A percentile compares a stretch with the other conserved stretches of the same genome.
Conservation (phyloP, 2,797 vertebrate genomes). For the Perodicticus potto region DNA sequence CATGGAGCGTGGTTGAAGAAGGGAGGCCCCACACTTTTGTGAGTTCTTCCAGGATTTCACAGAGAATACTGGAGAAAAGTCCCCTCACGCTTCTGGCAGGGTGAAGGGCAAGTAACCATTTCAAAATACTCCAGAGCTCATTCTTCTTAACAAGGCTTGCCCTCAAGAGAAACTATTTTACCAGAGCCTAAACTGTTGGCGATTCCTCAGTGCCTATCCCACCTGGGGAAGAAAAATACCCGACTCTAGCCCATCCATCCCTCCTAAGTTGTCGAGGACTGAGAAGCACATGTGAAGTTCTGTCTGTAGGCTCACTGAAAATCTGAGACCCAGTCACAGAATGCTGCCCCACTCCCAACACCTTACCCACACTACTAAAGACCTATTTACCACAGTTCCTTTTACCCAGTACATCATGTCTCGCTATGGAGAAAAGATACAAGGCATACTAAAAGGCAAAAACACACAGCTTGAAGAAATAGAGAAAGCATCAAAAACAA, state of each 20-base stretch:
- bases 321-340: background rate
- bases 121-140: background rate
- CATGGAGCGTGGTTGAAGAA: too few relatives aligned
- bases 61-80: background rate
- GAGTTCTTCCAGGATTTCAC: background rate
- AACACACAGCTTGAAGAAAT: constrained; percentile 17
- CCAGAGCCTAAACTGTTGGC: background rate
- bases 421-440: background rate
- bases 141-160: constrained; percentile 2
- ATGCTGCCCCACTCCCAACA: background rate
- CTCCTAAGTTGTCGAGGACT: background rate
- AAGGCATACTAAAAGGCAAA: constrained; percentile 31
- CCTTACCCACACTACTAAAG: background rate
- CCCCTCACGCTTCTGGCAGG: background rate
- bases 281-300: constrained; percentile 12
- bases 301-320: background rate
- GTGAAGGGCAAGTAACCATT: background rate
- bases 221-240: background rate
- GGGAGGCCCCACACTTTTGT: background rate
- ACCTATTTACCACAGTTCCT: background rate
- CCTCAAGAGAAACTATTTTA: constrained; percentile 4
- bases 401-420: background rate
- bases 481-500: background rate
- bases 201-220: background rate
- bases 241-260: background rate